phyloP scores from a whole-genome alignment of 1,140 invertebrate species.

The Heliothis subflexa region DNA sequence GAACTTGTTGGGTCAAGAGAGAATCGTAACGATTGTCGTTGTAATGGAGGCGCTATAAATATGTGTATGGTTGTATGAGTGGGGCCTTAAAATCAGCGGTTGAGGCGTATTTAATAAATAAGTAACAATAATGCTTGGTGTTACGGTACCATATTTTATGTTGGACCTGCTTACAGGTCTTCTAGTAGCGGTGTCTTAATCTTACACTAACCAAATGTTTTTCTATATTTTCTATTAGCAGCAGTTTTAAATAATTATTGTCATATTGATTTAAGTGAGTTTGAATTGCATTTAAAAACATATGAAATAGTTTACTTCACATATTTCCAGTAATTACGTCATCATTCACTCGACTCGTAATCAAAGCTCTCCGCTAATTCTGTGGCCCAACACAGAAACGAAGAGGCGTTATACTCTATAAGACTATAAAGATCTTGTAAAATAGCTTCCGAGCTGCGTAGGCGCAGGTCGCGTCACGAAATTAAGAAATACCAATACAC shows the following conservation, averaged over 20 bases:
- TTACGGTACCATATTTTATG: conserved; percentile 10
- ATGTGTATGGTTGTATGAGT: conserved; percentile 27
- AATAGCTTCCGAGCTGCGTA: conserved; percentile 53
- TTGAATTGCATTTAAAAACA: too few relatives aligned
- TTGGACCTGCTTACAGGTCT: not conserved
- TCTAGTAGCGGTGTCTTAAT: not conserved
- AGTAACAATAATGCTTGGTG: not conserved
- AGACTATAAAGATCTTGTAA: conserved; percentile 62
- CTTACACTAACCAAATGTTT: not conserved
- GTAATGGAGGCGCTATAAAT: conserved; percentile 38
- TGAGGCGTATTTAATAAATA: conserved; percentile 1
- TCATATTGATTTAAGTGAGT: too few relatives aligned
- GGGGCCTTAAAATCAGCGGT: conserved; percentile 14
- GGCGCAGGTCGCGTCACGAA: conserved; percentile 57
- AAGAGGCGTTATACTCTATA: conserved; percentile 55
- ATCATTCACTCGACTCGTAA: not conserved
- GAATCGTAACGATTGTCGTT: conserved; percentile 45
- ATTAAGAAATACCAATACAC: conserved; percentile 51
- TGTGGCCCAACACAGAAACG: conserved; percentile 42
- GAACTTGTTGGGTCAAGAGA: conserved; percentile 42
- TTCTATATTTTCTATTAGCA: not conserved
- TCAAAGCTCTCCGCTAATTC: not conserved
- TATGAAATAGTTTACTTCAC: too few relatives aligned
- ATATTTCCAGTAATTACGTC: too few relatives aligned
- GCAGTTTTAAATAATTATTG: too few relatives aligned